Base-by-base conservation (phyloP, 2,888 invertebrate genomes). In the Hyppa rectilinea region DNA sequence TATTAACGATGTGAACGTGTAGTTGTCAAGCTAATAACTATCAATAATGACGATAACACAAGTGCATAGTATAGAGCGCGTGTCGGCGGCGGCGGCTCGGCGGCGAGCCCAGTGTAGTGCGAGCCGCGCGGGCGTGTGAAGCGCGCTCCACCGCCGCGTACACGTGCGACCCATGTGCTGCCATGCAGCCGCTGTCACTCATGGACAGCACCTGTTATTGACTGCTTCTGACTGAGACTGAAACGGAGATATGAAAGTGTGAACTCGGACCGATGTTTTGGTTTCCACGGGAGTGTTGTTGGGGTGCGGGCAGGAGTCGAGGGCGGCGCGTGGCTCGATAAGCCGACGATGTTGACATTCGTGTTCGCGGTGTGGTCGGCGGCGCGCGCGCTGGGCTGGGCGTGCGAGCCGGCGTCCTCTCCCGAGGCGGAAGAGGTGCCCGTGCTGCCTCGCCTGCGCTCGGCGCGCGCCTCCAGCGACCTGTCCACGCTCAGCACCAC, bases 301-400 rank as follows among this genome's bases (percentile, higher is more conserved):
- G 92, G 89, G 84, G 91, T 88, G 90, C 86, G 88, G 85, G 91
- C 88, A 90, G 88, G 91, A 90, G 90, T 83, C 87, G 91, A 88
- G 86, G 92, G 85, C 87, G 91, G 85, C 90, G 92, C 81, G 91
- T 89, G 89, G 90, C 89, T 83, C 91, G 93, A 85, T 93, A 94
- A 91, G 84, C 81, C 87, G 87, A 88, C 82, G 76, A 97, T 97
- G 97, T 93, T 97, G 93, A 97, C 97, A 89, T 91, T 97, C 88
- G 95, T 97, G 87, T 96, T 97, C 89, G 96, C 97, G 92, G 93
- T 96, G 93, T 97, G 97, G 97, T 96, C 96, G 88, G 95, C 96
- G 83, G 96, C 96, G 89, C 96, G 97, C 91, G 96, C 96, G 93
- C 93, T 97, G 87, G 94, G 96, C 88, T 94, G 93, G 94, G 87